Conservation (phyloP, 1,140 invertebrate species). For the Propsilocerus akamusi region DNA sequence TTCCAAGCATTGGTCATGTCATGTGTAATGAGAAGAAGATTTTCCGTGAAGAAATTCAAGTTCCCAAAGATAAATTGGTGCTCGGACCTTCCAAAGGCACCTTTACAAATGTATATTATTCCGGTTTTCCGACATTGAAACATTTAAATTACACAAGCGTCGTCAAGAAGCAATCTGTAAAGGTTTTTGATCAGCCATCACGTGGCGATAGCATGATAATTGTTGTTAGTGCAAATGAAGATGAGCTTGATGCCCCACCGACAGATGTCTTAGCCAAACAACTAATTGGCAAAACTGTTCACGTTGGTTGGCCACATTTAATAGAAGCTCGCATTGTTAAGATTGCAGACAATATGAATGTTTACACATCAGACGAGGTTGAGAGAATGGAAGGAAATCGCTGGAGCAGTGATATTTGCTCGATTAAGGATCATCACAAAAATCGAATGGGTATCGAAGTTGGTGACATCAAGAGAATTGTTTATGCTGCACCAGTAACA, state of each 20-base stretch:
- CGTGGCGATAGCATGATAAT: conserved; percentile 70
- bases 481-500: conserved; percentile 51
- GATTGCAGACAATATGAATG: conserved; percentile 10
- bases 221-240: conserved; percentile 21
- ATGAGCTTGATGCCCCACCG: conserved; percentile 16
- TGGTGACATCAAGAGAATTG: conserved; percentile 44
- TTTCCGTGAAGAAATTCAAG: conserved; percentile 34
- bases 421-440: conserved; percentile 26
- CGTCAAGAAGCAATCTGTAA: conserved; percentile 50
- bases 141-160: conserved; percentile 62
- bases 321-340: conserved; percentile 38
- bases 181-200: conserved; percentile 73
- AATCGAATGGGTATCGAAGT: conserved; percentile 52
- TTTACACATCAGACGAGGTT: conserved; percentile 10
- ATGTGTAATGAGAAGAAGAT: conserved; percentile 25
- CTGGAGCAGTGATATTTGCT: conserved; percentile 12
- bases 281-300: conserved; percentile 51
- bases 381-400: conserved; percentile 9
- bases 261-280: conserved; percentile 33
- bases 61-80: conserved; percentile 38
- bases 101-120: conserved; percentile 50
- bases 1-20: conserved; percentile 11
- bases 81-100: conserved; percentile 57
- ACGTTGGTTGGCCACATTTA: conserved; percentile 79
- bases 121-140: conserved; percentile 80